These are phyloP conservation scores for Sebastes fasciatus DNA, from an alignment of 2,113 vertebrate species.

Conservation along the genomic window DNA sequence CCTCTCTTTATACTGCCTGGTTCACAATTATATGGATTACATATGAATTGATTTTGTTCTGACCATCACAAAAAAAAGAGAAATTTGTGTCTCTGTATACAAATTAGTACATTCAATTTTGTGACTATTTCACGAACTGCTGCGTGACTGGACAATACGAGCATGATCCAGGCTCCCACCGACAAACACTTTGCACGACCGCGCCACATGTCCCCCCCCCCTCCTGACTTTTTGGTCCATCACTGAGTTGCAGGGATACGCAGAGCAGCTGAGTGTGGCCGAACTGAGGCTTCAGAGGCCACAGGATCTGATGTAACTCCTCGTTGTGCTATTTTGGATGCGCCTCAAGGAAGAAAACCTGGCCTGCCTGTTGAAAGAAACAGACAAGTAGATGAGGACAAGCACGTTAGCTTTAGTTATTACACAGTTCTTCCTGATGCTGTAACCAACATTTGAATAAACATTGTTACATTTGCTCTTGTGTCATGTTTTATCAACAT, in stretches of 20 bases:
- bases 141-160: no score
- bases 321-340: conserved; percentile 33
- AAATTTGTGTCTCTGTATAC: no score
- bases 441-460: neutral
- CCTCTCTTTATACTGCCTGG: no score
- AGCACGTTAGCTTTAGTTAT: neutral
- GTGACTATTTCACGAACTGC: no score
- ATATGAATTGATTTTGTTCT: no score
- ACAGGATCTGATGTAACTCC: conserved; percentile 48
- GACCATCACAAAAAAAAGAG: no score
- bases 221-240: neutral
- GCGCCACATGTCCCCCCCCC: no score
- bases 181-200: neutral
- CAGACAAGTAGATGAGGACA: conserved; percentile 5
- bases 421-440: neutral
- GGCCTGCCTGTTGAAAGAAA: conserved; percentile 5
- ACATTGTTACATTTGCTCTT: neutral
- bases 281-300: conserved; percentile 9
- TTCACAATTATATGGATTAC: no score
- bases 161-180: neutral
- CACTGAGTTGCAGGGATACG: neutral
- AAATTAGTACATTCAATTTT: no score
- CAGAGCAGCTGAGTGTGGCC: conserved; percentile 1
- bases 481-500: conserved; percentile 30
- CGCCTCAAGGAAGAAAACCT: conserved; percentile 44